These are phyloP conservation scores for Conger conger DNA, from an alignment of 2,113 vertebrate species.

Conservation along the genomic window DNA sequence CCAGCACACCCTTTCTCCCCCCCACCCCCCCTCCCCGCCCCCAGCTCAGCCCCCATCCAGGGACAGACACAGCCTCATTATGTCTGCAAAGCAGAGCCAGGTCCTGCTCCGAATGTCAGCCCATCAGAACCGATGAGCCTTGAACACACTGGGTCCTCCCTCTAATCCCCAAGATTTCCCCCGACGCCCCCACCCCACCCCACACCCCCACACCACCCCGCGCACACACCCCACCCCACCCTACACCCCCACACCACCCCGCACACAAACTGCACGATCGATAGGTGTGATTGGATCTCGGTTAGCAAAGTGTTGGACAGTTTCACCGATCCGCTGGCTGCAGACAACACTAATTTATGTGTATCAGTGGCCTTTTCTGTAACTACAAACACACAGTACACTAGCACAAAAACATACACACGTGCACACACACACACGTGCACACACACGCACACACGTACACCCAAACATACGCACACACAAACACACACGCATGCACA, in stretches of 20 bases:
- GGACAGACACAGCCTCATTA: neutral
- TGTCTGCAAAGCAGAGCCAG: neutral
- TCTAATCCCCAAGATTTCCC: conserved; percentile 17
- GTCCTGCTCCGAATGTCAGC: neutral
- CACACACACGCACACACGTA: too few relatives aligned
- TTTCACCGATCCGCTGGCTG: neutral
- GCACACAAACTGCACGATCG: neutral
- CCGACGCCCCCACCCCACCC: neutral
- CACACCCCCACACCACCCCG: neutral
- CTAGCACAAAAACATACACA: too few relatives aligned
- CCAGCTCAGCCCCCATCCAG: too few relatives aligned
- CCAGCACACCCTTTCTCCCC: neutral
- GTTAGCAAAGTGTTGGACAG: neutral
- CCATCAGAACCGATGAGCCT: conserved; percentile 1
- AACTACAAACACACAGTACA: neutral
- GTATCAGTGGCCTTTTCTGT: conserved; percentile 23
- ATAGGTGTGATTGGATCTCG: neutral
- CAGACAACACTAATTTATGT: conserved; percentile 1
- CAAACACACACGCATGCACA: too few relatives aligned
- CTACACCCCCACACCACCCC: neutral
- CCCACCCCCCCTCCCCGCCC: too few relatives aligned
- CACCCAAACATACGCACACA: too few relatives aligned
- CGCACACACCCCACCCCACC: neutral
- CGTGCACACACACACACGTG: too few relatives aligned
- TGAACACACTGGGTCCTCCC: neutral